Percentiles rank a stretch among this genome's conserved stretches.
phyloP scores from a whole-genome alignment of 2,797 vertebrate genomes.

The Ibycter americanus region DNA sequence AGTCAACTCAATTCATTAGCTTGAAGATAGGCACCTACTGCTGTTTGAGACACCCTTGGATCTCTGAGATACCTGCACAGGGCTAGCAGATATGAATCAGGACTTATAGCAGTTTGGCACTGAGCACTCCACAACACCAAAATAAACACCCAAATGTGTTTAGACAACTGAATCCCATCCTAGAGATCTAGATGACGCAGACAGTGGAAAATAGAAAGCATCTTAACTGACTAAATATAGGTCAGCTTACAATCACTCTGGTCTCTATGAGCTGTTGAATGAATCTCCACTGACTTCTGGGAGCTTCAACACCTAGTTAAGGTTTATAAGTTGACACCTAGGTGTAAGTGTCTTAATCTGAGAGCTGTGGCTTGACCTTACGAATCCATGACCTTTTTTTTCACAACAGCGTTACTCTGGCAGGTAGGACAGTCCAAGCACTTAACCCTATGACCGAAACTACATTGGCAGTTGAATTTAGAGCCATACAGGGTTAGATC shows the following conservation, averaged over 20 bases:
- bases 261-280: not conserved
- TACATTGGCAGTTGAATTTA: not conserved
- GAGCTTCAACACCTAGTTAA: not conserved
- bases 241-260: not conserved
- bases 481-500: not conserved
- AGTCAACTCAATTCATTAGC: not conserved
- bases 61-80: not conserved
- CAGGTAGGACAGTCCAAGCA: not conserved
- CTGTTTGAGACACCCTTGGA: not conserved
- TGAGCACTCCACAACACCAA: not conserved
- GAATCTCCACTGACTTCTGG: not conserved
- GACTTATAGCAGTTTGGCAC: accelerated
- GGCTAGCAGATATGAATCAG: not conserved
- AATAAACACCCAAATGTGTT: not conserved
- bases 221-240: not conserved
- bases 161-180: not conserved
- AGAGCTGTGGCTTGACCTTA: not conserved
- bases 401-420: not conserved
- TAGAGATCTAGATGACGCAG: not conserved
- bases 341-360: not conserved
- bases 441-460: not conserved
- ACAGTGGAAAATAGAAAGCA: not conserved
- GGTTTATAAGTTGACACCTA: not conserved
- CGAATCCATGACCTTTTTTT: not conserved
- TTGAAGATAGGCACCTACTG: not conserved